A percentile compares a stretch with the other conserved stretches of the same genome.
These are phyloP conservation scores for Cryptoleucopteryx plumbea DNA, from an alignment of 2,113 vertebrate genomes.

Conservation along the genomic window DNA sequence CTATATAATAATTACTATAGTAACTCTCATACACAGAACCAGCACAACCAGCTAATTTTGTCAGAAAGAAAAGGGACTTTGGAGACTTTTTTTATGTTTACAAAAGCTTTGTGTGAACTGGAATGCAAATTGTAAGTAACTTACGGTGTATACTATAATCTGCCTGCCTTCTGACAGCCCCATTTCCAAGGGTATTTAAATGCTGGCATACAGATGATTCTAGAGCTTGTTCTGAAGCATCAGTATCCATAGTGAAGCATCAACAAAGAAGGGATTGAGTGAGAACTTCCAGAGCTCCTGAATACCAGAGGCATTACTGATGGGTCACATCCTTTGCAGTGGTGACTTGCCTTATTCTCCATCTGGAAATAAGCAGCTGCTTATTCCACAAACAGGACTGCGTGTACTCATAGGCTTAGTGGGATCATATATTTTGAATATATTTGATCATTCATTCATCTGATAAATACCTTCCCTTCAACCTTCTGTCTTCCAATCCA, in stretches of 20 bases:
- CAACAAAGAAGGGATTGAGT: background rate
- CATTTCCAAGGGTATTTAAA: background rate
- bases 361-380: background rate
- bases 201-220: background rate
- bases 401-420: background rate
- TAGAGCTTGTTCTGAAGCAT: background rate
- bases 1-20: background rate
- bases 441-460: background rate
- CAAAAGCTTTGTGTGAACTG: background rate
- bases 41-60: background rate
- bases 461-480: background rate
- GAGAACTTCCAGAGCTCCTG: background rate
- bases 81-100: background rate
- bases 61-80: background rate
- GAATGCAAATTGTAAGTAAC: background rate
- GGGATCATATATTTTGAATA: background rate
- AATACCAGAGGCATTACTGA: background rate
- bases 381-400: background rate
- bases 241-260: background rate
- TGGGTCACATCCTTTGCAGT: background rate
- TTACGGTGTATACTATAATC: background rate
- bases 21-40: background rate
- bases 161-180: background rate
- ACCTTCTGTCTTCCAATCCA: background rate
- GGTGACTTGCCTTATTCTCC: rapidly evolving